Conservation (phyloP, 2,888 invertebrate genomes). For the Drosophila greeni region DNA sequence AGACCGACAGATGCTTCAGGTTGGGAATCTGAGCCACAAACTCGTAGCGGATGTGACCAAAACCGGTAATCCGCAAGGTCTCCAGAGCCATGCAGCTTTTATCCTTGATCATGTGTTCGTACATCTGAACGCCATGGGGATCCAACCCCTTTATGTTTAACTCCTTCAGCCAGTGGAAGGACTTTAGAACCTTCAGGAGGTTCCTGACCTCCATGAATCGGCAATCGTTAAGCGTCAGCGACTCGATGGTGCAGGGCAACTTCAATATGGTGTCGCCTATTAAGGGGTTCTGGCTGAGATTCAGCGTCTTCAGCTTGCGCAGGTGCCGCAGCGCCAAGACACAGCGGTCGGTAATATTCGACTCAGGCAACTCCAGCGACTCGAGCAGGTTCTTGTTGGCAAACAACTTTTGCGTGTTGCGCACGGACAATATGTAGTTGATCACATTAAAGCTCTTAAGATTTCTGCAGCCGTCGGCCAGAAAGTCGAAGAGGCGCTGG, state of each 20-base stretch:
- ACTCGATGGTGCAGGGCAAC: conserved; percentile 30
- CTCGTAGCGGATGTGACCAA: conserved; percentile 18
- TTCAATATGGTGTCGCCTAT: conserved; percentile 21
- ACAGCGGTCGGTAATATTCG: conserved; percentile 17
- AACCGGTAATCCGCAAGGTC: conserved; percentile 20
- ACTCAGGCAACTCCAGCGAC: conserved; percentile 23
- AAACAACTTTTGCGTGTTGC: conserved; percentile 32
- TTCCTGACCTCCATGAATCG: neutral
- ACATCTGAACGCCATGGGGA: neutral
- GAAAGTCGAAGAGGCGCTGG: conserved; percentile 19
- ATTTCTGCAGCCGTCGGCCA: conserved; percentile 9
- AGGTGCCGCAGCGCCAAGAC: conserved; percentile 36
- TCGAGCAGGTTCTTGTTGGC: conserved; percentile 21
- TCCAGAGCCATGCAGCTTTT: conserved; percentile 33
- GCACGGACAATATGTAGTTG: neutral
- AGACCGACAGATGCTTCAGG: conserved; percentile 40
- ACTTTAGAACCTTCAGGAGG: neutral
- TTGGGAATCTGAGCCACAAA: conserved; percentile 47
- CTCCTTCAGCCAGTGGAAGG: conserved; percentile 30
- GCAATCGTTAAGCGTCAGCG: conserved; percentile 32
- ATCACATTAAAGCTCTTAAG: conserved; percentile 21
- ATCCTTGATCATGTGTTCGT: neutral
- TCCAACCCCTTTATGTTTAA: conserved; percentile 12
- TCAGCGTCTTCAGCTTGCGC: conserved; percentile 31
- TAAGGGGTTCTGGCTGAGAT: conserved; percentile 37